phyloP scores from a whole-genome alignment of 2,888 invertebrate genomes.

The Lacanobia wlatinum region DNA sequence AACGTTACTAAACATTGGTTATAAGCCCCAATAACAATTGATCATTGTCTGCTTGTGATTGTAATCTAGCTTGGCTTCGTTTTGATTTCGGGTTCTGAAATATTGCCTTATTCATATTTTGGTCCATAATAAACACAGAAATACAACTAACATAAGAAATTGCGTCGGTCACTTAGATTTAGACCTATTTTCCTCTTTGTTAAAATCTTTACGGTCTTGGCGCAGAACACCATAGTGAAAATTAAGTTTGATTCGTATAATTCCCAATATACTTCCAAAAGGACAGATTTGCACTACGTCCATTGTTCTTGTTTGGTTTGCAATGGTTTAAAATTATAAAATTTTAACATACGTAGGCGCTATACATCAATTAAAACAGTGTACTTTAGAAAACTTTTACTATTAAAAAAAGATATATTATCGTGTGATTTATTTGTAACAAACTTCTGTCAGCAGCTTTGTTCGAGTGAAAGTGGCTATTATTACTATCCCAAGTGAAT shows the following conservation, averaged over 20 bases:
- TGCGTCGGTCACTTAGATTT: constrained; percentile 8
- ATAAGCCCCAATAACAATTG: constrained; percentile 4
- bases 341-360: not conserved
- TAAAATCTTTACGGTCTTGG: not conserved
- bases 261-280: not conserved
- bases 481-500: too few relatives aligned
- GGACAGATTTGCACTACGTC: not conserved
- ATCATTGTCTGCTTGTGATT: constrained; percentile 8
- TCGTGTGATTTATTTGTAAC: too few relatives aligned
- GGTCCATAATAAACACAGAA: constrained; percentile 21
- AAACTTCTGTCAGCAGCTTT: too few relatives aligned
- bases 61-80: not conserved
- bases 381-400: too few relatives aligned
- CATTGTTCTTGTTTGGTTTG: not conserved
- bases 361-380: too few relatives aligned
- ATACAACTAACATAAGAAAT: constrained; percentile 1
- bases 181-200: not conserved
- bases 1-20: not conserved
- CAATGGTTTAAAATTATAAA: not conserved
- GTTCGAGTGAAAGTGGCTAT: too few relatives aligned
- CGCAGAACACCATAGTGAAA: not conserved
- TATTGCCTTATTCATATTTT: constrained; percentile 21
- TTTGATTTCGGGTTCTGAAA: not conserved
- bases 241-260: not conserved
- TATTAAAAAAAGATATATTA: too few relatives aligned